phyloP scores from a whole-genome alignment of 1,140 invertebrate genomes.

The Holotrichia oblita region DNA sequence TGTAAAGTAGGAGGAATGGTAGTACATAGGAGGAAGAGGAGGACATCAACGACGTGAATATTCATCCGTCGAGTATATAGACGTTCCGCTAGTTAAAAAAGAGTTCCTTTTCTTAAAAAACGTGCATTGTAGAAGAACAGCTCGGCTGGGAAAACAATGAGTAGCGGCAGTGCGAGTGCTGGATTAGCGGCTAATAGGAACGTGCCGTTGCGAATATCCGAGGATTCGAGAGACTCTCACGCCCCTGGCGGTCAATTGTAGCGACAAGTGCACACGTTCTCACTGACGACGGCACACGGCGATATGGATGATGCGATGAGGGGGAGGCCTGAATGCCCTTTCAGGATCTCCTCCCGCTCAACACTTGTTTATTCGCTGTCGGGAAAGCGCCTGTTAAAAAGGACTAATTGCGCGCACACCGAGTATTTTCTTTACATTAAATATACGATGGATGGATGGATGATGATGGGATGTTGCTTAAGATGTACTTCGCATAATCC shows the following conservation, averaged over 20 bases:
- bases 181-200: slow-evolving; percentile 56
- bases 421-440: slow-evolving; percentile 45
- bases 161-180: slow-evolving; percentile 39
- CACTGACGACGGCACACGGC: slow-evolving; percentile 39
- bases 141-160: slow-evolving; percentile 47
- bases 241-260: slow-evolving; percentile 51
- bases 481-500: background rate
- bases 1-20: too few relatives aligned
- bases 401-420: slow-evolving; percentile 43
- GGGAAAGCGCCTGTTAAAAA: slow-evolving; percentile 42
- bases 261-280: slow-evolving; percentile 55
- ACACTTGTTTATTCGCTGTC: slow-evolving; percentile 42
- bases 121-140: too few relatives aligned
- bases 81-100: too few relatives aligned
- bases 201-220: slow-evolving; percentile 54
- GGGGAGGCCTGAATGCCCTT: background rate
- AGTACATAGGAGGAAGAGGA: too few relatives aligned
- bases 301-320: background rate
- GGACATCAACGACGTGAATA: too few relatives aligned
- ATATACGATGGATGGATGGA: slow-evolving; percentile 13
- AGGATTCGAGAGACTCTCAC: slow-evolving; percentile 54
- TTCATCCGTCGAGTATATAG: too few relatives aligned
- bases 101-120: too few relatives aligned
- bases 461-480: too few relatives aligned
- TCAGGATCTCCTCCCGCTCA: too few relatives aligned